These are phyloP conservation scores for Physeter macrocephalus DNA, from an alignment of 2,113 vertebrate genomes.

Conservation along the genomic window DNA sequence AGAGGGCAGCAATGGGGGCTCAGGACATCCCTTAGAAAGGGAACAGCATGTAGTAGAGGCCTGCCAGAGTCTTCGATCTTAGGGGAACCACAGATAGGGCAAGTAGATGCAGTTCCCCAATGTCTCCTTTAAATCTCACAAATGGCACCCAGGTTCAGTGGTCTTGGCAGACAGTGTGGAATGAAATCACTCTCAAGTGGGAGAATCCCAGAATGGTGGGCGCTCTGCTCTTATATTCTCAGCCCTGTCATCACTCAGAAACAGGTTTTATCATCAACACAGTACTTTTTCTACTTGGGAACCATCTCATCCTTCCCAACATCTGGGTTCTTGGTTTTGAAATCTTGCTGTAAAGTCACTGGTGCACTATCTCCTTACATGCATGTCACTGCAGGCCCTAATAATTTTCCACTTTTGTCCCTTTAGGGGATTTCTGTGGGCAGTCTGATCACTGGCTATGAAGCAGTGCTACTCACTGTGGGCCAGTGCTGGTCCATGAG, in stretches of 20 bases:
- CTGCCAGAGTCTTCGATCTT: background rate
- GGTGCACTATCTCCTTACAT: background rate
- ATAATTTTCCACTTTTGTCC: background rate
- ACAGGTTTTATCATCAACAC: background rate
- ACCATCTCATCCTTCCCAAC: background rate
- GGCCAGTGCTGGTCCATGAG: background rate
- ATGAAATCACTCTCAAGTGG: background rate
- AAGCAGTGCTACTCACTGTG: background rate
- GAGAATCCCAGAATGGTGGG: background rate
- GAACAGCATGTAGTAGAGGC: background rate
- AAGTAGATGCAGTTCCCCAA: background rate
- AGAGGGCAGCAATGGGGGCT: background rate
- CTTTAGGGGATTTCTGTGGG: background rate
- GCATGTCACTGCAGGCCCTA: background rate
- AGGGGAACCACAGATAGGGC: background rate
- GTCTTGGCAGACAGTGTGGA: background rate
- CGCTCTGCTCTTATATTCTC: background rate
- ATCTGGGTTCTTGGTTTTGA: background rate
- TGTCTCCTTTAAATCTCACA: background rate
- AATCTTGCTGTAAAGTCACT: background rate
- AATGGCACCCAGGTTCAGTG: background rate
- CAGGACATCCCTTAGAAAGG: background rate
- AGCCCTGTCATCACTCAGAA: background rate
- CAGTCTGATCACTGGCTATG: background rate
- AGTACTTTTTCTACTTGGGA: background rate